These are phyloP conservation scores for Nothocercus julius DNA, from an alignment of 2,113 vertebrate species.

Conservation along the genomic window DNA sequence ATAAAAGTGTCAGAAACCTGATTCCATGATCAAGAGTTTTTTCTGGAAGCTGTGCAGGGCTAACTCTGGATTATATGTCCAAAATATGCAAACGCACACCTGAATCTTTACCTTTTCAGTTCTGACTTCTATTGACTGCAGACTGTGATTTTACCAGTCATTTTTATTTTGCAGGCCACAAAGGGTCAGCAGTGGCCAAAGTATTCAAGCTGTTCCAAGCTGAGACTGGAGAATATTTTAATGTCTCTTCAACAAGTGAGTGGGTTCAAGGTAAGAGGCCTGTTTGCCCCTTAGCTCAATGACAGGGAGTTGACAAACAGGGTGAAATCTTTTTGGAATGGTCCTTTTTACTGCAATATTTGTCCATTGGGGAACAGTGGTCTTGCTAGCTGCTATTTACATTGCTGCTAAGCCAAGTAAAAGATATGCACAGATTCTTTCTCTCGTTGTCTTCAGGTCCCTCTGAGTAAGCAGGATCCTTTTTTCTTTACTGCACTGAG, in stretches of 20 bases:
- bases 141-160: background rate
- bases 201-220: slow-evolving; percentile 84
- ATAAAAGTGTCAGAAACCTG: background rate
- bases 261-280: slow-evolving; percentile 92
- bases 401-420: rapidly evolving
- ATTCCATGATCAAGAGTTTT: background rate
- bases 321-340: background rate
- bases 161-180: slow-evolving; percentile 80
- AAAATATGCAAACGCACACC: background rate
- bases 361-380: background rate
- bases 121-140: background rate
- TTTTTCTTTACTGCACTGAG: background rate
- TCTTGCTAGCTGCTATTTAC: background rate
- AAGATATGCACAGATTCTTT: background rate
- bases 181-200: slow-evolving; percentile 85
- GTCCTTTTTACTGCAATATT: background rate
- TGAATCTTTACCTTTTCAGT: background rate
- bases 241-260: slow-evolving; percentile 86
- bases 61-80: background rate
- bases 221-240: slow-evolving; percentile 86
- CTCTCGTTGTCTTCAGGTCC: background rate
- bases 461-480: slow-evolving; percentile 19
- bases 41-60: background rate
- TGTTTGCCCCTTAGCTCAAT: background rate
- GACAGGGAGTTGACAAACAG: background rate